phyloP scores from a whole-genome alignment of 2,113 vertebrate genomes.

The Peromyscus polionotus region DNA sequence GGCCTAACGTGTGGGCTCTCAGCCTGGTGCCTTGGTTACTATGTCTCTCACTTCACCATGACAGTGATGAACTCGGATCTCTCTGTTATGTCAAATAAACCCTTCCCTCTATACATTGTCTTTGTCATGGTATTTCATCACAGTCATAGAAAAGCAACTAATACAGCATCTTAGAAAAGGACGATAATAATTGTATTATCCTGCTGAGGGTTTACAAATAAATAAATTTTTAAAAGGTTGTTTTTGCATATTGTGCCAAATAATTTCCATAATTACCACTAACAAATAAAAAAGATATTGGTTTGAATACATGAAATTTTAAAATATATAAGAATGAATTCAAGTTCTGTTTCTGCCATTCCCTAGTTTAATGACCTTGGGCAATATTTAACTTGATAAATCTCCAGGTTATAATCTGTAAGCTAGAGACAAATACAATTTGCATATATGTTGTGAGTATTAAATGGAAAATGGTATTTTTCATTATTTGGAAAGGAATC shows the following conservation, averaged over 20 bases:
- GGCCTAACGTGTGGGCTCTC: neutral
- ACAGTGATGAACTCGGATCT: neutral
- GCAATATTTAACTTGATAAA: neutral
- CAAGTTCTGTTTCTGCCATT: neutral
- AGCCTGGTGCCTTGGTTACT: neutral
- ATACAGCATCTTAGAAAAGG: neutral
- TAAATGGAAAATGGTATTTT: neutral
- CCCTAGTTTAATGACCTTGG: neutral
- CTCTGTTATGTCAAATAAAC: neutral
- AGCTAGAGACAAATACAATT: neutral
- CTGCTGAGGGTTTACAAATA: neutral
- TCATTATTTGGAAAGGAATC: neutral
- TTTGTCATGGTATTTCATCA: neutral
- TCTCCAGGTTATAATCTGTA: neutral
- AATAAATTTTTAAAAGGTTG: neutral
- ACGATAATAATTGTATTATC: neutral
- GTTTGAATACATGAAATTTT: neutral
- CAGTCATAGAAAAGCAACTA: neutral
- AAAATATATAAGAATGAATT: slow-evolving; percentile 4
- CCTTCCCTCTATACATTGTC: neutral
- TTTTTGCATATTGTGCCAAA: neutral
- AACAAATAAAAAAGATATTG: neutral
- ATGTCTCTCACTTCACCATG: neutral
- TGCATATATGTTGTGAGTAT: neutral
- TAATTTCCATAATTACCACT: neutral